A percentile compares a stretch with the other conserved stretches of the same genome.
Evolutionary conservation across 1,140 invertebrate species (phyloP).

Genomic region (Acromyrmex heyeri): DNA sequence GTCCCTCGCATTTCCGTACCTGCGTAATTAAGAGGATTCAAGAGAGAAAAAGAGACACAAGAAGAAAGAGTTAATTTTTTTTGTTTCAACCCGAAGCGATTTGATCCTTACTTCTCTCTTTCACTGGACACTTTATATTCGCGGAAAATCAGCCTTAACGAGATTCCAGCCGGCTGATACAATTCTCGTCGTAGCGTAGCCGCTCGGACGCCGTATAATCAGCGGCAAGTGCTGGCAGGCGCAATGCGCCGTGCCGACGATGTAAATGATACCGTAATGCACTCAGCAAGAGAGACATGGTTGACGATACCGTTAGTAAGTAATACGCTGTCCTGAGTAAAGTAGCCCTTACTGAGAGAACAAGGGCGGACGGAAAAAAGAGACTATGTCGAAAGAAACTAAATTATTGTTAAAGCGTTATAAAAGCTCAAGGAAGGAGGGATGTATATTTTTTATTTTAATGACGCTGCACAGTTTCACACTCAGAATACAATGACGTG

Average conservation of each 20-base stretch:
- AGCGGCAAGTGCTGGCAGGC: constrained; percentile 35
- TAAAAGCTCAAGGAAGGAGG: background rate
- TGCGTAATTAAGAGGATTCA: constrained; percentile 16
- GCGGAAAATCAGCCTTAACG: constrained; percentile 57
- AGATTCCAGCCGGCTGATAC: constrained; percentile 53
- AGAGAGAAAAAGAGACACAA: background rate
- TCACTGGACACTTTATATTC: constrained; percentile 42
- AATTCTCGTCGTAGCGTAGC: constrained; percentile 43
- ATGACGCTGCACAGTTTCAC: constrained; percentile 72
- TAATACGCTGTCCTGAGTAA: constrained; percentile 60
- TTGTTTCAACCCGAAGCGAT: constrained; percentile 17
- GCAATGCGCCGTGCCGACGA: constrained; percentile 11
- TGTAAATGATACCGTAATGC: constrained; percentile 61
- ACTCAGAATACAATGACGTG: constrained; percentile 64
- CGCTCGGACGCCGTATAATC: constrained; percentile 15
- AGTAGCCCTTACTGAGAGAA: constrained; percentile 67
- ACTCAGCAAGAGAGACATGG: constrained; percentile 58
- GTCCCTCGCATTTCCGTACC: background rate
- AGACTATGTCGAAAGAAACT: constrained; percentile 4
- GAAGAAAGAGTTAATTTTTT: background rate
- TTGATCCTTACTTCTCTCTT: constrained; percentile 39
- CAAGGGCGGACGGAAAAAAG: background rate
- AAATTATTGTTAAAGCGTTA: constrained; percentile 30
- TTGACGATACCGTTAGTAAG: constrained; percentile 56
- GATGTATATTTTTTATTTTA: constrained; percentile 73